Conservation (phyloP, 2,888 invertebrate genomes). For the Carpatolechia fugitivella region DNA sequence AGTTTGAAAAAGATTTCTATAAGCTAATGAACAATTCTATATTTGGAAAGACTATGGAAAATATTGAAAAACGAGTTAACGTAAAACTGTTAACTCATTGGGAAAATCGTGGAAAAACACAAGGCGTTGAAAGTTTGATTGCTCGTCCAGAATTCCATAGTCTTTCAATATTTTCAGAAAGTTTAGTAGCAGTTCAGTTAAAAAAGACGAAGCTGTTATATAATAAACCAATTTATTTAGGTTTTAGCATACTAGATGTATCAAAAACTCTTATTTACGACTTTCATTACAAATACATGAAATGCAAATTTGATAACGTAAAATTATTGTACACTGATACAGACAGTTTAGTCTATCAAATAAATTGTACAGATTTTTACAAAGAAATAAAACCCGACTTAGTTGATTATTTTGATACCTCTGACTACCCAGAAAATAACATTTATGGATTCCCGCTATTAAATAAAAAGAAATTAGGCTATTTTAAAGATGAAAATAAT, state of each 20-base stretch:
- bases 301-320: neutral
- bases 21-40: slow-evolving; percentile 51
- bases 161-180: slow-evolving; percentile 8
- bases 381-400: slow-evolving; percentile 11
- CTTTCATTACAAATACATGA: slow-evolving; percentile 21
- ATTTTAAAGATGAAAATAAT: slow-evolving; percentile 26
- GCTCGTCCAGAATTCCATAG: slow-evolving; percentile 29
- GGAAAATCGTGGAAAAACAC: slow-evolving; percentile 30
- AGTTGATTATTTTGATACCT: slow-evolving; percentile 20
- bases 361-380: slow-evolving; percentile 14
- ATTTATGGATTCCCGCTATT: slow-evolving; percentile 9
- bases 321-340: slow-evolving; percentile 20
- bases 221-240: slow-evolving; percentile 20
- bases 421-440: slow-evolving; percentile 4
- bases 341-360: slow-evolving; percentile 18
- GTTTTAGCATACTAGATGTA: slow-evolving; percentile 13
- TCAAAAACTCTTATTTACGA: slow-evolving; percentile 19
- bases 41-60: slow-evolving; percentile 48
- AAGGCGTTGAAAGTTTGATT: slow-evolving; percentile 22
- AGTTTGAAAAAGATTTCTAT: slow-evolving; percentile 49
- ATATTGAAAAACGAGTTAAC: slow-evolving; percentile 37
- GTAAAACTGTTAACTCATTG: slow-evolving; percentile 40
- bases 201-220: slow-evolving; percentile 9
- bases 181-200: slow-evolving; percentile 15
- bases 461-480: slow-evolving; percentile 24